These are phyloP conservation scores for Eustalomyia histrio DNA, from an alignment of 2,888 invertebrate genomes.

Conservation along the genomic window DNA sequence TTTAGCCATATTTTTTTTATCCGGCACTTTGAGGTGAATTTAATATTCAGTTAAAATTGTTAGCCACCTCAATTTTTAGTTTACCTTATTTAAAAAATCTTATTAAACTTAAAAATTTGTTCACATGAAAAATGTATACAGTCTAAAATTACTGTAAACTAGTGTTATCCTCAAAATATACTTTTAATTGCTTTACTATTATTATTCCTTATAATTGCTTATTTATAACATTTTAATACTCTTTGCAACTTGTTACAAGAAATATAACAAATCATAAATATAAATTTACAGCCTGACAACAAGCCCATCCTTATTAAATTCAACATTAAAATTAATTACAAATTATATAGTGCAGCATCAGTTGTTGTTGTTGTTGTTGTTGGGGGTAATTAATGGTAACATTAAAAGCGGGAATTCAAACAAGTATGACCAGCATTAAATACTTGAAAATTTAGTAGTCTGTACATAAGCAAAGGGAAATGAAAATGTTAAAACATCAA, in stretches of 20 bases:
- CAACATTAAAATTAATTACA: slow-evolving; percentile 3
- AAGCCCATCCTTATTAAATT: not conserved
- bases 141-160: no score
- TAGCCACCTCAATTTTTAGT: no score
- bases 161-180: no score
- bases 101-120: no score
- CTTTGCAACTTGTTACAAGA: not conserved
- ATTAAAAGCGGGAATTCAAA: slow-evolving; percentile 28
- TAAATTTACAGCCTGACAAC: not conserved
- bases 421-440: slow-evolving; percentile 16
- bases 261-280: not conserved
- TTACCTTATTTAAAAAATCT: no score
- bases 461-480: no score
- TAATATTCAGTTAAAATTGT: no score
- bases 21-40: no score
- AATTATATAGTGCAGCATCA: slow-evolving; percentile 10
- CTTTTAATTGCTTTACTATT: no score
- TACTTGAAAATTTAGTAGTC: not conserved
- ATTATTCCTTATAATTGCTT: no score
- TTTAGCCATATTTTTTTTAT: no score
- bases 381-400: slow-evolving; percentile 46
- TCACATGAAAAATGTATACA: no score
- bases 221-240: not conserved
- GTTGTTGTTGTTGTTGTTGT: slow-evolving; percentile 25
- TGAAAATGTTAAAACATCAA: slow-evolving; percentile 3